phyloP scores from a whole-genome alignment of 2,888 invertebrate species.

The Cinara cedri region DNA sequence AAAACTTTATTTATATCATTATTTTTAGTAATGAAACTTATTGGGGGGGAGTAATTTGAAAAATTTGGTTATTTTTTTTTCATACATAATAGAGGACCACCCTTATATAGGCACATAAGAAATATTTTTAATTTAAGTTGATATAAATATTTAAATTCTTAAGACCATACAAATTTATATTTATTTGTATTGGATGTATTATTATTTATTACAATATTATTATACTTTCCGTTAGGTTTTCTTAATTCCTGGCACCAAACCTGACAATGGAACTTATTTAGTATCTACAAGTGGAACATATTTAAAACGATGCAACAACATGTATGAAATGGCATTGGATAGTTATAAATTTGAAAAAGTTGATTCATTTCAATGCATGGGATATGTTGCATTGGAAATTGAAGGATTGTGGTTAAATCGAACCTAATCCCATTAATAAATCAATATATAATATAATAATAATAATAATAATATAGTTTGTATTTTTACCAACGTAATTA shows the following conservation, averaged over 20 bases:
- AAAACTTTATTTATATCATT: no score
- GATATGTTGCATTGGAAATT: constrained; percentile 20
- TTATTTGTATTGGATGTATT: background rate
- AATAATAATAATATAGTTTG: background rate
- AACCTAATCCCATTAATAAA: no score
- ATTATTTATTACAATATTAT: no score
- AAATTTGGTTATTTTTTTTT: no score
- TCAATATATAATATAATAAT: no score
- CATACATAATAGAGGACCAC: no score
- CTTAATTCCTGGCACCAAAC: constrained; percentile 4
- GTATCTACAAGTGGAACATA: constrained; percentile 37
- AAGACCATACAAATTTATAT: no score
- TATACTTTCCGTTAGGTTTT: constrained; percentile 14
- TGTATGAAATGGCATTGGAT: constrained; percentile 16
- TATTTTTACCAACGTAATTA: background rate
- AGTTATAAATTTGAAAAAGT: constrained; percentile 42
- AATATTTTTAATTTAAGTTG: no score
- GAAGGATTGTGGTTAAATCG: constrained; percentile 33
- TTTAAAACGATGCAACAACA: constrained; percentile 25
- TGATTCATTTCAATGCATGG: background rate
- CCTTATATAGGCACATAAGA: no score
- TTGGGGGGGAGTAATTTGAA: no score
- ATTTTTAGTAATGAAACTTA: no score
- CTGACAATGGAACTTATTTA: constrained; percentile 15
- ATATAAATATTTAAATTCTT: no score